Conservation (phyloP, 2,888 invertebrate genomes). For the Nomada ferruginata region DNA sequence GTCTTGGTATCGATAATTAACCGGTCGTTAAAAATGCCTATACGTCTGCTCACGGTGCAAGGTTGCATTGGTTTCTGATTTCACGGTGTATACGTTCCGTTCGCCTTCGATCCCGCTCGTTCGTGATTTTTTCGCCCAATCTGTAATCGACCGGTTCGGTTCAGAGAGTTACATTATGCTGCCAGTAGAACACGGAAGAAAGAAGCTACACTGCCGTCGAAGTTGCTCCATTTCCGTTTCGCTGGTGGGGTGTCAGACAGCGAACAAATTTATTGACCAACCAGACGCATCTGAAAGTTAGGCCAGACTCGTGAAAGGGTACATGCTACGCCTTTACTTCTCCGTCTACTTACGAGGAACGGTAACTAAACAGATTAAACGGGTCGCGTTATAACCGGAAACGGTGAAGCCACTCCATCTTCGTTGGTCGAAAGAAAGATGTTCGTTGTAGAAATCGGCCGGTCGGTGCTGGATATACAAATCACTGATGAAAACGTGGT, state of each 20-base stretch:
- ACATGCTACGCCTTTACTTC: background rate
- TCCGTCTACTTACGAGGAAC: background rate
- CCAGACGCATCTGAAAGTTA: background rate
- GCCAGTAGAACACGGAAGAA: background rate
- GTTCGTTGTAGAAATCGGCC: background rate
- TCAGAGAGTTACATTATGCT: too few species aligned
- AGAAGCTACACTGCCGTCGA: background rate
- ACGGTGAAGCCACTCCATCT: constrained; percentile 21
- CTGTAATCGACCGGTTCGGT: background rate
- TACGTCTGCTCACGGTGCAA: background rate
- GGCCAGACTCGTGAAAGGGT: constrained; percentile 1
- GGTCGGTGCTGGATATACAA: background rate
- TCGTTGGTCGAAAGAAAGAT: constrained; percentile 6
- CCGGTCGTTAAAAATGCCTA: constrained; percentile 27
- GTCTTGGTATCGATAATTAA: constrained; percentile 20
- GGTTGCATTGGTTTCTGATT: constrained; percentile 22
- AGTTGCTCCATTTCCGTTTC: background rate
- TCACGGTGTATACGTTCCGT: background rate
- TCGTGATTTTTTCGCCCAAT: background rate
- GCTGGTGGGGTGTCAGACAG: background rate
- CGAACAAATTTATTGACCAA: constrained; percentile 27
- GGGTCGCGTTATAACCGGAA: constrained; percentile 15
- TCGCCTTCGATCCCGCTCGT: constrained; percentile 1
- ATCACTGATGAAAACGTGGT: background rate
- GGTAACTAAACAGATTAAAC: background rate